Evolutionary conservation across 2,888 invertebrate genomes (phyloP).

Genomic region (Thera obeliscata): DNA sequence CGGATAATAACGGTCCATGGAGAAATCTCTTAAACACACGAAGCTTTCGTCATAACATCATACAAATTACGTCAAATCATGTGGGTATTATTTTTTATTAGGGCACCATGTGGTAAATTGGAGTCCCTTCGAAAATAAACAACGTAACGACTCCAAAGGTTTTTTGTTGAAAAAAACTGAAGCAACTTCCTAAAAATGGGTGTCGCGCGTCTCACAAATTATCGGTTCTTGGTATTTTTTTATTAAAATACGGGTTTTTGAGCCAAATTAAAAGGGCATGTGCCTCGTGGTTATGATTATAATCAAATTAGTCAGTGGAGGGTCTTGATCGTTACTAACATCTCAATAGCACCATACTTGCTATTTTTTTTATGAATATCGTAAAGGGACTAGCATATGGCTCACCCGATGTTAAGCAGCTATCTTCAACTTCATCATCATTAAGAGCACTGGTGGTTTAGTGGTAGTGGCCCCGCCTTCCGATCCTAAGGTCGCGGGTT

Average conservation of each 20-base stretch:
- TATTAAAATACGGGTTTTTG: slow-evolving; percentile 14
- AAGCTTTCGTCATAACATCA: slow-evolving; percentile 74
- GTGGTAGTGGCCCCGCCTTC: too few relatives aligned
- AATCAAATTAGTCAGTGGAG: slow-evolving; percentile 25
- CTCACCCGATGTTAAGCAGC: too few relatives aligned
- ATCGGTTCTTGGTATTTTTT: slow-evolving; percentile 54
- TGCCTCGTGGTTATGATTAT: slow-evolving; percentile 29
- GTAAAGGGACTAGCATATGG: neutral
- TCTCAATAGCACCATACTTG: neutral
- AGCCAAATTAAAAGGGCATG: slow-evolving; percentile 35
- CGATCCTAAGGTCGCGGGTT: too few relatives aligned
- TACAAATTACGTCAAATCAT: slow-evolving; percentile 81
- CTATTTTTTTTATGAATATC: neutral
- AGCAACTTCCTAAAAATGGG: slow-evolving; percentile 57
- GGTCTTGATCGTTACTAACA: slow-evolving; percentile 8
- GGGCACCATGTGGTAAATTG: slow-evolving; percentile 81
- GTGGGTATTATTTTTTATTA: slow-evolving; percentile 78
- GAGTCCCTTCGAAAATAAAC: slow-evolving; percentile 78
- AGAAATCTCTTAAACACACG: slow-evolving; percentile 77
- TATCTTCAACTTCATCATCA: too few relatives aligned
- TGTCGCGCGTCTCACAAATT: slow-evolving; percentile 69
- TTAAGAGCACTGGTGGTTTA: too few relatives aligned
- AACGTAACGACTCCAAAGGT: slow-evolving; percentile 69
- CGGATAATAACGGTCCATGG: slow-evolving; percentile 70
- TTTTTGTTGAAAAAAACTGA: slow-evolving; percentile 60